A percentile compares a stretch with the other conserved stretches of the same genome.
phyloP scores from a whole-genome alignment of 2,113 vertebrate species.

The Leucoraja erinaceus region DNA sequence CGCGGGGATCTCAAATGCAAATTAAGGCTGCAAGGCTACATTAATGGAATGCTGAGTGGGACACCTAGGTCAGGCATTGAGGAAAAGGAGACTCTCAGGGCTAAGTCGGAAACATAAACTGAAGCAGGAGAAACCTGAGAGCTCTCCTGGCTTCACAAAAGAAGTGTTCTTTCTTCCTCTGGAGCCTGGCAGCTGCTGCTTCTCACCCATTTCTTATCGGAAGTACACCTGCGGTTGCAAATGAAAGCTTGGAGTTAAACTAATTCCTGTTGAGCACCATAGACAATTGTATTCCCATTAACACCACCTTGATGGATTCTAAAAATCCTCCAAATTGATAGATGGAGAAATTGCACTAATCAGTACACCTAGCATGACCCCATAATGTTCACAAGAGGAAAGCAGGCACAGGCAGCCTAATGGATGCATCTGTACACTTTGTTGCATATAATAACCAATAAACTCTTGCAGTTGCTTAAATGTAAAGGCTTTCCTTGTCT shows the following conservation, averaged over 20 bases:
- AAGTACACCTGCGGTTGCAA: no score
- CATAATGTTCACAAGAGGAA: background rate
- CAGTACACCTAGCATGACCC: no score
- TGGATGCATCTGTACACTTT: background rate
- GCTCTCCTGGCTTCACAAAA: background rate
- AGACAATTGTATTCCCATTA: background rate
- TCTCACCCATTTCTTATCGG: no score
- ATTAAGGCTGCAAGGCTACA: no score
- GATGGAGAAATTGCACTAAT: background rate
- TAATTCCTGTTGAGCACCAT: background rate
- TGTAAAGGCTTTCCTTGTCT: background rate
- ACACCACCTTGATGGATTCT: background rate
- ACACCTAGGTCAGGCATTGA: no score
- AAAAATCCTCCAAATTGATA: background rate
- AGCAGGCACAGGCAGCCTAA: background rate
- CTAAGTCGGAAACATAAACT: no score
- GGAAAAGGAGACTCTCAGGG: no score
- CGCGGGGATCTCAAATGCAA: no score
- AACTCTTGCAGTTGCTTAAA: background rate
- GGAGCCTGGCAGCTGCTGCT: background rate
- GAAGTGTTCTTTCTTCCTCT: background rate
- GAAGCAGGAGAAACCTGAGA: background rate
- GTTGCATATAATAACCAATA: background rate
- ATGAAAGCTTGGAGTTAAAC: background rate
- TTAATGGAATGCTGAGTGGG: no score